Evolutionary conservation across 2,888 invertebrate species (phyloP), one percentile per base, ranked within the genome.

Genomic region (Cheiracanthium punctorium): DNA sequence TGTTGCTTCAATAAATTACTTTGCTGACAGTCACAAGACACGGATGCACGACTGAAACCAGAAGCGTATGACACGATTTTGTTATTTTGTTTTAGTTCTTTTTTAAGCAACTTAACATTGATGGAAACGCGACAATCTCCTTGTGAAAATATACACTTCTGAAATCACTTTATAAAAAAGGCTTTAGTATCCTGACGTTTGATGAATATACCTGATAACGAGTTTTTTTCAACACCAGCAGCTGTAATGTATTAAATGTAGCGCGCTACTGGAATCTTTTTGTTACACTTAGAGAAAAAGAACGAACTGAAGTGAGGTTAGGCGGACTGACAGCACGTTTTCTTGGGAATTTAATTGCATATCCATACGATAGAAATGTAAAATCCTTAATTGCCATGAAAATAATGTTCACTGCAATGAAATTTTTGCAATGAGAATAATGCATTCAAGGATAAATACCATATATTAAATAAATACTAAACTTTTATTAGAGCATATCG

Each of bases 191-290:
- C 33, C 32, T 52, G 72, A 58, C 30, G 73, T 33, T 37, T 65
- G 77, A 84, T 65, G 84, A 84, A 77, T 73, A 79, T 71, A 79
- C 77, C 72, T 73, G 84, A 84, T 84, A 84, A 84, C 84, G 10
- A n/a, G 33, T 52, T 82, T 81, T 82, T 81, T 81, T 65, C 52
- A 70, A 12, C 8, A n/a, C 28, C 33, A 30, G n/a, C 37, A 37
- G 79, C 37, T 41, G 74, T 65, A 43, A 81, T 74, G 37, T 24
- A 74, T 70, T 67, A 69, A 41, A 28, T 41, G 70, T 28, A 30
- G 41, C 29, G 48, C 24, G 75, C 69, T 76, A 58, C 82, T 43
- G 75, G 72, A 52, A 52, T 52, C 73, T 79, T 84, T 84, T 82
- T 75, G 41, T 64, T 75, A 30, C 75, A 70, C 72, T n/a, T 20